Base-by-base conservation (phyloP, 2,113 vertebrate species). In the Diadophis punctatus region DNA sequence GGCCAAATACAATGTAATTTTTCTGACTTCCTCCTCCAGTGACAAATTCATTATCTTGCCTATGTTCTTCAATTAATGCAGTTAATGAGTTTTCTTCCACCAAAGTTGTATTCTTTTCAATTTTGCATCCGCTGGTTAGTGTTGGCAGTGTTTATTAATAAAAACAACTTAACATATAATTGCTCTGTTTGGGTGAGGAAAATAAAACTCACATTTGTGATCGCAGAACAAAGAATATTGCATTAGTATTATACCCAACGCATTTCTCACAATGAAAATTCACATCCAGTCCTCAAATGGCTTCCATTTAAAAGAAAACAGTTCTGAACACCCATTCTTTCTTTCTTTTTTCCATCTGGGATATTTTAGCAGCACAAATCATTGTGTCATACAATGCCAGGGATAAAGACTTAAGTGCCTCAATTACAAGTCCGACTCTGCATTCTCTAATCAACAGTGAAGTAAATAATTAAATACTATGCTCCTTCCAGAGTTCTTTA, bases 391-490 rank as follows among this genome's bases (percentile, higher is more conserved):
- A 58, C 68, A 90, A 92, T 74, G 86, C 56, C 34, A 63, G 4
- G n/a, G 23, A 49, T 49, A 86, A 6, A 87, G 63, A 0, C 9
- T 48, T 91, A 1, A 95, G 88, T 93, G 86, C 91, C 93, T 89
- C 53, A 88, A 58, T 58, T 88, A 34, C 89, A 49, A 87, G 46
- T 87, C 92, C 68, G 93, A 18, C 4, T 18, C 22, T n/a, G 0
- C 1, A 86, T 90, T 94, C 93, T 87, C 89, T 92, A 89, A 90
- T 91, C 10, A 43, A 91, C 12, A 87, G 11, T 87, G 25, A 93
- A 91, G 87, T 90, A 95, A 95, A 93, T 87, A 90, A 91, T 90
- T 91, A 93, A 94, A 93, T 93, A 0, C 0, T 90, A 53, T 86
- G 43, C 74, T 88, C 7, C 55, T 90, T 86, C 60, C 0, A 74